These are phyloP conservation scores for Drosophila repleta DNA, from an alignment of 1,140 invertebrate genomes.

Conservation along the genomic window DNA sequence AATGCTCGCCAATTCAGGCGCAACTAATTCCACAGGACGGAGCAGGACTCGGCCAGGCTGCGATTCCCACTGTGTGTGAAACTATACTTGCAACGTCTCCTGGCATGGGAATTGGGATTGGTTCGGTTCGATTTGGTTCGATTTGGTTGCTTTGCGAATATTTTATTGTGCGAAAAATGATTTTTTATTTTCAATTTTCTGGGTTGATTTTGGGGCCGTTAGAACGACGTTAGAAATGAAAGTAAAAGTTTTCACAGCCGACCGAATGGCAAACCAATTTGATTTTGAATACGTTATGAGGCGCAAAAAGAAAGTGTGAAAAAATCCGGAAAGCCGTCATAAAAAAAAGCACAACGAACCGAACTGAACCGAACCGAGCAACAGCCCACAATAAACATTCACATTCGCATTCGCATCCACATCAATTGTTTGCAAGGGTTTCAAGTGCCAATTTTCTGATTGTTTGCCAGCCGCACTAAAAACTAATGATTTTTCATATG, in stretches of 20 bases:
- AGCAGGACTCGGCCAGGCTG: conserved; percentile 8
- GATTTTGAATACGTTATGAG: conserved; percentile 82
- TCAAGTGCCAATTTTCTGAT: conserved; percentile 78
- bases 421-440: conserved; percentile 63
- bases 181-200: conserved; percentile 83
- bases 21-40: conserved; percentile 67
- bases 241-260: conserved; percentile 67
- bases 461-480: conserved; percentile 78
- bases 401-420: conserved; percentile 3
- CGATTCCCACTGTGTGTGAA: conserved; percentile 52
- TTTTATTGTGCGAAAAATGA: conserved; percentile 83
- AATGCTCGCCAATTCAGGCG: conserved; percentile 76
- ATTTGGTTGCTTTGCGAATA: conserved; percentile 55
- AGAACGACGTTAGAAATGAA: conserved; percentile 56
- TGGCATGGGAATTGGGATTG: conserved; percentile 16
- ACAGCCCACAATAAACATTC: conserved; percentile 50
- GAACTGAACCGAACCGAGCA: too few relatives aligned
- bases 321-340: conserved; percentile 74
- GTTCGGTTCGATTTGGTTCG: conserved; percentile 11
- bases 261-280: conserved; percentile 72
- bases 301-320: conserved; percentile 78
- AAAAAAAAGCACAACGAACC: conserved; percentile 30
- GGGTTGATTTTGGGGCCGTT: conserved; percentile 38
- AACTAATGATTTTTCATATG: conserved; percentile 82
- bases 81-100: conserved; percentile 31